These are phyloP conservation scores for Parascotia fuliginaria DNA, from an alignment of 2,888 invertebrate genomes.

Conservation along the genomic window DNA sequence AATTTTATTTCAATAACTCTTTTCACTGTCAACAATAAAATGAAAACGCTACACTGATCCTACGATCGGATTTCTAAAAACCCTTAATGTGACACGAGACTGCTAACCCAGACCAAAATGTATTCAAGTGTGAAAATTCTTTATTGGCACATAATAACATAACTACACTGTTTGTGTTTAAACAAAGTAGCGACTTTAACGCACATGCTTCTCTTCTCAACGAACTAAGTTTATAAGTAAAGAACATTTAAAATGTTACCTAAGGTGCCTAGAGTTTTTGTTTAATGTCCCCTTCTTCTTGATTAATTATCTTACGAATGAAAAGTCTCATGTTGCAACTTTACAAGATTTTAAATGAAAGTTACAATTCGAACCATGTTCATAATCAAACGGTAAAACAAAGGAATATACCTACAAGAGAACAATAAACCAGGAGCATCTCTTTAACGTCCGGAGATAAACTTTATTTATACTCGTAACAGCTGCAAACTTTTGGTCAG, in stretches of 20 bases:
- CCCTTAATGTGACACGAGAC: constrained; percentile 40
- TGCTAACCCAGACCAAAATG: constrained; percentile 54
- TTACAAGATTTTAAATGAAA: background rate
- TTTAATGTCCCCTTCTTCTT: too few relatives aligned
- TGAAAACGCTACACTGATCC: too few relatives aligned
- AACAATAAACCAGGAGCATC: constrained; percentile 79
- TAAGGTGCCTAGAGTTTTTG: too few relatives aligned
- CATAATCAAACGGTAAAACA: constrained; percentile 35
- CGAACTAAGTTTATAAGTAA: too few relatives aligned
- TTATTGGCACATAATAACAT: constrained; percentile 47
- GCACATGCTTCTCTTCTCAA: constrained; percentile 16
- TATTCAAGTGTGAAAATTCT: constrained; percentile 47
- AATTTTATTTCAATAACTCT: too few relatives aligned
- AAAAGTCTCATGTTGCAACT: too few relatives aligned
- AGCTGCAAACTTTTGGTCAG: constrained; percentile 86
- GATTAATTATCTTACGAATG: background rate
- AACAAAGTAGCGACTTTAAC: constrained; percentile 35
- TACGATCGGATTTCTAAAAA: too few relatives aligned
- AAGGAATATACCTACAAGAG: constrained; percentile 72
- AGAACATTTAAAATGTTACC: too few relatives aligned
- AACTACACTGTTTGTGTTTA: constrained; percentile 69
- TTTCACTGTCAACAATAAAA: too few relatives aligned
- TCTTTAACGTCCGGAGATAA: constrained; percentile 81
- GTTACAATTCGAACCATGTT: constrained; percentile 1
- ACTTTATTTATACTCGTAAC: constrained; percentile 82